These are phyloP conservation scores for Tridacna crocea DNA, from an alignment of 2,888 invertebrate genomes.

Conservation along the genomic window DNA sequence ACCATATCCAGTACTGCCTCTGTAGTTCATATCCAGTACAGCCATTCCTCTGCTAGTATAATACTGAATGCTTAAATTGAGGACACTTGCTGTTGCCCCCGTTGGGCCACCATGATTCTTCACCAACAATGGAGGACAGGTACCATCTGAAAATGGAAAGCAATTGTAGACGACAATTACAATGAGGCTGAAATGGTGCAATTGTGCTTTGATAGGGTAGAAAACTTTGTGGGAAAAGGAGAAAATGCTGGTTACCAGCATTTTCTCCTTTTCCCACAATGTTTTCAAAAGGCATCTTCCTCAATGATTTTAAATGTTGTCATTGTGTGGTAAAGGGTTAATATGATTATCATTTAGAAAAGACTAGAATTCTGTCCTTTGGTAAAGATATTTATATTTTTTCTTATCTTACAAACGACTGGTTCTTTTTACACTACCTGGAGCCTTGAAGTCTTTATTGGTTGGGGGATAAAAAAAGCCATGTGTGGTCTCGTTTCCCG, in stretches of 20 bases:
- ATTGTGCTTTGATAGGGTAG: too few relatives aligned
- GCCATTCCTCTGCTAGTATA: conserved; percentile 84
- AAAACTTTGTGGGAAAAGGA: too few relatives aligned
- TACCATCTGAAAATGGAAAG: conserved; percentile 38
- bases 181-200: too few relatives aligned
- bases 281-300: too few relatives aligned
- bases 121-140: conserved; percentile 83
- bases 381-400: not conserved
- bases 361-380: too few relatives aligned
- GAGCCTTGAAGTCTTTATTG: conserved; percentile 81
- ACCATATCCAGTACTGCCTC: conserved; percentile 85
- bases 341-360: too few relatives aligned
- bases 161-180: too few relatives aligned
- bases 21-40: conserved; percentile 84
- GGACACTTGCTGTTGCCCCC: conserved; percentile 68
- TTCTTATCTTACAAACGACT: too few relatives aligned
- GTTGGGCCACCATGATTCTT: conserved; percentile 85
- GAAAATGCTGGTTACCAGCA: too few relatives aligned
- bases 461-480: conserved; percentile 82
- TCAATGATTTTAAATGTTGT: too few relatives aligned
- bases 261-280: too few relatives aligned
- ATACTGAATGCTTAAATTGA: conserved; percentile 83
- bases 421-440: conserved; percentile 37
- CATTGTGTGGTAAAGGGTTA: too few relatives aligned
- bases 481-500: conserved; percentile 71